Evolutionary conservation across 2,888 invertebrate genomes (phyloP), one percentile per base, ranked within the genome.

Genomic region (Agapetus fuscipes): DNA sequence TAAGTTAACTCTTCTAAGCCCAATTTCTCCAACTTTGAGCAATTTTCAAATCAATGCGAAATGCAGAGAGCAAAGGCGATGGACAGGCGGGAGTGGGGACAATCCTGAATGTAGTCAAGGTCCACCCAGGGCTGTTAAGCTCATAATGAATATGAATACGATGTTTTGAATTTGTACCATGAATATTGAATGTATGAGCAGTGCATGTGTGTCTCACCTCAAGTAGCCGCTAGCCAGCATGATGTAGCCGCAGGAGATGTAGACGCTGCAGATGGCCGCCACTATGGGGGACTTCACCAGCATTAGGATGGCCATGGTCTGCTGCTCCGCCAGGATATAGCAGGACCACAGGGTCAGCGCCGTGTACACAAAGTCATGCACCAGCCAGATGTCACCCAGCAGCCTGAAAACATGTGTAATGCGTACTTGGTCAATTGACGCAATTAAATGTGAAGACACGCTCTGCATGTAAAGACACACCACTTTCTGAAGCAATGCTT

Each of bases 241-340:
- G 7, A 82, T 59, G 44, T 78, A 84, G 6, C 86, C 66, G 41
- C 83, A 76, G 2, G 83, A 74, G 35, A 89, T 69, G 54, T 86
- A 88, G n/a, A 85, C 71, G 32, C 86, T 85, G 12, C 80, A 74
- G 37, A 86, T 76, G 14, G 83, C 83, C 0, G 87, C 86, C 11
- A 79, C 78, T 41, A 86, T 74, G 1, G 83, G 79, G 50, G 81
- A 78, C 56, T 83, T 85, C 1, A 91, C 76, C 12, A 88, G 72
- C 75, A 89, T 78, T 60, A 91, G 67, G 34, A 87, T 72, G 0
- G 85, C 81, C 45, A 91, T 77, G 0, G 88, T 78, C 48, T 89
- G 78, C 56, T 93, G 90, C 56, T 93, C 91, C 0, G 86, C 80
- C 51, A 87, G 80, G 1, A 86, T 72, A 60, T 83, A 90, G 56